Base-by-base conservation (phyloP, 2,888 invertebrate species). In the Aphidoletes aphidimyza region DNA sequence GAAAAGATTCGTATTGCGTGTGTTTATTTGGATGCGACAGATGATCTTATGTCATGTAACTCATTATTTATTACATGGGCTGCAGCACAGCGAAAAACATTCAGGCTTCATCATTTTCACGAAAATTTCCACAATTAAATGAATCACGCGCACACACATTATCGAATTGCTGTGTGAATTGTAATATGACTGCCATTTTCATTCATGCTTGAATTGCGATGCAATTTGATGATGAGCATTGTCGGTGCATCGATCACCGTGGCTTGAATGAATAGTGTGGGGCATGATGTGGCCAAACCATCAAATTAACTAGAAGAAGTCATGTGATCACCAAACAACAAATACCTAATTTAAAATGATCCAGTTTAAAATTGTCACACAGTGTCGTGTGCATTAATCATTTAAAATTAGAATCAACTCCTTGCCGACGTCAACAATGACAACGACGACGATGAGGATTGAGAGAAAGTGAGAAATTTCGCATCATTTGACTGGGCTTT, bases 261-360 rank as follows among this genome's bases (percentile, higher is more conserved):
- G n/a, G 22, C 22, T 26, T 22, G 54, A 54, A 8, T 5, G 3
- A 22, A 26, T n/a, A 54, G 8, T n/a, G 2, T 17, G 54, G 1
- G 26, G 19, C 49, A 54, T 26, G 22, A 26, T 54, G 54, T 6
- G 54, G 26, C 5, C 26, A 26, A 6, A 22, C 14, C 42, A 42
- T 9, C 42, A 6, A 54, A 26, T 17, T 3, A 8, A 19, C 54
- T 2, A 54, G 6, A 26, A 26, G 5, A 26, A 54, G 54, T 54
- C 3, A 5, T 69, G 69, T 69, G 30, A 69, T 69, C 69, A 34
- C 69, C 34, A 30, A 19, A 11, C 30, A 69, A 69, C 69, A 69
- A 69, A 69, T 69, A 30, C 69, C 69, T 30, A 69, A 69, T 69
- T 69, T 69, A 69, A n/a, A 69, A 69, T 69, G 69, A 69, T 30